Evolutionary conservation across 2,113 vertebrate species (phyloP).

Genomic region (Caloenas nicobarica): DNA sequence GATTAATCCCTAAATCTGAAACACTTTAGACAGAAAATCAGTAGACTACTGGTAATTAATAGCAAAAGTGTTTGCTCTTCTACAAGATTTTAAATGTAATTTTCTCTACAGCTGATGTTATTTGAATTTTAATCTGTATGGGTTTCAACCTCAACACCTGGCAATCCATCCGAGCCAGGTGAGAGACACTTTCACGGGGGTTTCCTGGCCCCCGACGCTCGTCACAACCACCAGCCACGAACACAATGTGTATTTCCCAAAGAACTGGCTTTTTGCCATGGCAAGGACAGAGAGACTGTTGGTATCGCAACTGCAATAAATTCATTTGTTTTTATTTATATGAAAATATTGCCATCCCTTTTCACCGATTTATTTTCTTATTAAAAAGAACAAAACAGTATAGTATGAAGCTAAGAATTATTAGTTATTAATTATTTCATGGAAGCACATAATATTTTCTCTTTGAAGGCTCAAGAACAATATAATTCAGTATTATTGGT

Average conservation of each 20-base stretch:
- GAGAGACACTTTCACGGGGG: too few relatives aligned
- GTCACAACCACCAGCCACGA: rapidly evolving
- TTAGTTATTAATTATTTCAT: not conserved
- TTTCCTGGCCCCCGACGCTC: not conserved
- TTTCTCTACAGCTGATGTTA: not conserved
- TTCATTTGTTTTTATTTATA: rapidly evolving
- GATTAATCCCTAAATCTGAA: not conserved
- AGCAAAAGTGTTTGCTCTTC: not conserved
- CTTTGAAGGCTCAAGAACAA: not conserved
- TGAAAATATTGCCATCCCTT: not conserved
- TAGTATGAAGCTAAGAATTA: not conserved
- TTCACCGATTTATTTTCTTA: not conserved
- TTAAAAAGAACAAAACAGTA: not conserved
- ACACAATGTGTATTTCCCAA: rapidly evolving
- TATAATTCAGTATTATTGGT: not conserved
- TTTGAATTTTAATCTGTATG: rapidly evolving
- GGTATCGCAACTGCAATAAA: not conserved
- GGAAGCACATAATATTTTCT: not conserved
- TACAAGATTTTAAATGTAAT: not conserved
- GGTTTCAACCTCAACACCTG: not conserved
- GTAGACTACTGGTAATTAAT: not conserved
- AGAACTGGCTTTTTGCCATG: not conserved
- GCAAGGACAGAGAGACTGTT: not conserved
- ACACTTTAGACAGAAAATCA: not conserved
- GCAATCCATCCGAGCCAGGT: not conserved